phyloP scores from a whole-genome alignment of 2,888 invertebrate species.

The Globia sparganii region DNA sequence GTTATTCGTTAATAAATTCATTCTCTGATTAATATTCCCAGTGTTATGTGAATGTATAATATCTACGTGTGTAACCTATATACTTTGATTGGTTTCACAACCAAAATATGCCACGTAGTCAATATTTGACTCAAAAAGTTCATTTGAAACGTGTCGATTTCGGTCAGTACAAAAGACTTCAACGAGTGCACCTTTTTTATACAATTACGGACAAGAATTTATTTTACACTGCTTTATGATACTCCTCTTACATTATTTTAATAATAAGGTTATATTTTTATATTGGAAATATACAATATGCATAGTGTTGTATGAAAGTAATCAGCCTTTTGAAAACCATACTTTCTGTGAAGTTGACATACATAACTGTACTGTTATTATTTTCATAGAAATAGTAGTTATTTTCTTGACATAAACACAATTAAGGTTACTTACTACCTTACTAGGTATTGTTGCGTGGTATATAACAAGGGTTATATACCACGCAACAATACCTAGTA shows the following conservation, averaged over 20 bases:
- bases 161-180: conserved; percentile 75
- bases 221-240: background rate
- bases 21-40: conserved; percentile 19
- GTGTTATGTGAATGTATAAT: conserved; percentile 17
- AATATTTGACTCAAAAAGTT: conserved; percentile 24
- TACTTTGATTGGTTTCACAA: conserved; percentile 45
- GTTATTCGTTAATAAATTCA: background rate
- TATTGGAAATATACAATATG: background rate
- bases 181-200: conserved; percentile 67
- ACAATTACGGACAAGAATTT: background rate
- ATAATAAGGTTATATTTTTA: background rate
- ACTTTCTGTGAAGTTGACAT: conserved; percentile 6
- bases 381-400: conserved; percentile 9
- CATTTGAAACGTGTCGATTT: background rate
- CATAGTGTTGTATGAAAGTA: background rate
- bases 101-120: conserved; percentile 25
- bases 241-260: background rate
- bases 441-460: too few species aligned
- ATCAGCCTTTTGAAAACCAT: background rate
- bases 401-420: conserved; percentile 44
- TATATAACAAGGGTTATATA: too few species aligned
- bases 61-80: conserved; percentile 41
- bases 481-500: conserved; percentile 57
- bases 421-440: conserved; percentile 34
- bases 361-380: conserved; percentile 5